Percentiles rank a stretch among this genome's conserved stretches.
Evolutionary conservation across 1,140 invertebrate species (phyloP).

Genomic region (Drosophila funebris): DNA sequence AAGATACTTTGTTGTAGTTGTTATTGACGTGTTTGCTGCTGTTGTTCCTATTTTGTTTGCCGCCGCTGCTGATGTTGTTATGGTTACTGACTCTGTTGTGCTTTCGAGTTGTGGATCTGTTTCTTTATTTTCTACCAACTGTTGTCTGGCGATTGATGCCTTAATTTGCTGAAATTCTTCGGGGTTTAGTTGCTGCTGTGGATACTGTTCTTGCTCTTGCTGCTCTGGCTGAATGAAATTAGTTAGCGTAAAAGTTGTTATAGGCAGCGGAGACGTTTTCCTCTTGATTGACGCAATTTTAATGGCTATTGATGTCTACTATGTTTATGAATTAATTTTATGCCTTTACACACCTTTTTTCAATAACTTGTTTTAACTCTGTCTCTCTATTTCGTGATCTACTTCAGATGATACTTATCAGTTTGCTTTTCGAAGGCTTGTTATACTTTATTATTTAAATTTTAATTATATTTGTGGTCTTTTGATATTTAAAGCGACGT

Average conservation of each 20-base stretch:
- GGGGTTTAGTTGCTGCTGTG: neutral
- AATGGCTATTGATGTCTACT: conserved; percentile 65
- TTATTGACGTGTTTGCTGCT: conserved; percentile 6
- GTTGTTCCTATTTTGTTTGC: conserved; percentile 5
- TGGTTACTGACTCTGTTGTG: conserved; percentile 25
- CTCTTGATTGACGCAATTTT: conserved; percentile 83
- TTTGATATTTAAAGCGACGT: too few relatives aligned
- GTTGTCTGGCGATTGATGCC: conserved; percentile 17
- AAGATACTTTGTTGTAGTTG: conserved; percentile 23
- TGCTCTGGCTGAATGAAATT: conserved; percentile 61
- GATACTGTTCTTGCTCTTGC: conserved; percentile 27
- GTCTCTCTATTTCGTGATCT: too few relatives aligned
- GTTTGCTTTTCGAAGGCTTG: too few relatives aligned
- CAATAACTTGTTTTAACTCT: too few relatives aligned
- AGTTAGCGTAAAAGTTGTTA: conserved; percentile 63
- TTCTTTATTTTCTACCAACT: conserved; percentile 32
- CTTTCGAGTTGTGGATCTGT: conserved; percentile 21
- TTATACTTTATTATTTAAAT: too few relatives aligned
- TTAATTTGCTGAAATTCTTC: neutral
- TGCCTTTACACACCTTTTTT: too few relatives aligned
- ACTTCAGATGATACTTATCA: too few relatives aligned
- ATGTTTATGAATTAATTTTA: conserved; percentile 52
- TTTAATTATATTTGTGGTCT: too few relatives aligned
- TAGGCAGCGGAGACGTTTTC: conserved; percentile 73
- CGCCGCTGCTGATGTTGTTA: conserved; percentile 26